Conservation (phyloP, 2,113 vertebrate genomes). For the Speoplatyrhinus poulsoni region DNA sequence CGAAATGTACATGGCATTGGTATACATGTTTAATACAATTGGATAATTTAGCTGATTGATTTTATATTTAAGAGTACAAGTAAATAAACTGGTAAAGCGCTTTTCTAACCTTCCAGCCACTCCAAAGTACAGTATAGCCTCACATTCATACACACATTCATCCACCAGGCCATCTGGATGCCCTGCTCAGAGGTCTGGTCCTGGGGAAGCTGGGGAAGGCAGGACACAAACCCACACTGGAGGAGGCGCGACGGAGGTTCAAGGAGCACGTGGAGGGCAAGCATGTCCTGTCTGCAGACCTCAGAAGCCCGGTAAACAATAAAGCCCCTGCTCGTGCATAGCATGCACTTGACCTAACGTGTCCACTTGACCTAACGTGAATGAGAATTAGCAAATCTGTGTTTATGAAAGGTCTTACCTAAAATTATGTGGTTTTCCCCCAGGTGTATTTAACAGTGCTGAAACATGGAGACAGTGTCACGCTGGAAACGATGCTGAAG, state of each 20-base stretch:
- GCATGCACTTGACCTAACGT: no score
- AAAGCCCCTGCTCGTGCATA: constrained; percentile 1
- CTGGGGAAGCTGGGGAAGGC: constrained; percentile 95
- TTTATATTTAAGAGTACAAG: no score
- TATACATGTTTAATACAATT: no score
- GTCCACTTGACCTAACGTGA: no score
- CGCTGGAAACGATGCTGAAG: constrained; percentile 96
- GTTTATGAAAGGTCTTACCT: no score
- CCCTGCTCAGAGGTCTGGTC: constrained; percentile 90
- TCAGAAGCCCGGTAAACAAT: constrained; percentile 89
- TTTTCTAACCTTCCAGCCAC: no score
- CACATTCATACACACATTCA: no score
- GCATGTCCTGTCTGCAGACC: constrained; percentile 87
- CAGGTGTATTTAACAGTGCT: constrained; percentile 96
- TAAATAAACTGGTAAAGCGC: no score
- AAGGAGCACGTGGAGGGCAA: constrained; percentile 95
- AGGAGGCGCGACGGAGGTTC: constrained; percentile 94
- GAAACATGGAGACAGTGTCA: constrained; percentile 91
- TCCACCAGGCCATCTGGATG: constrained; percentile 88
- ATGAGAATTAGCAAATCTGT: no score
- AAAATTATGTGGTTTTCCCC: background rate
- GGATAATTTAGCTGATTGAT: no score
- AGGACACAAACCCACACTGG: constrained; percentile 92
- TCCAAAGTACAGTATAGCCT: no score
- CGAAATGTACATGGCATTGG: no score